phyloP scores from a whole-genome alignment of 2,888 invertebrate genomes.

The Eupithecia inturbata region DNA sequence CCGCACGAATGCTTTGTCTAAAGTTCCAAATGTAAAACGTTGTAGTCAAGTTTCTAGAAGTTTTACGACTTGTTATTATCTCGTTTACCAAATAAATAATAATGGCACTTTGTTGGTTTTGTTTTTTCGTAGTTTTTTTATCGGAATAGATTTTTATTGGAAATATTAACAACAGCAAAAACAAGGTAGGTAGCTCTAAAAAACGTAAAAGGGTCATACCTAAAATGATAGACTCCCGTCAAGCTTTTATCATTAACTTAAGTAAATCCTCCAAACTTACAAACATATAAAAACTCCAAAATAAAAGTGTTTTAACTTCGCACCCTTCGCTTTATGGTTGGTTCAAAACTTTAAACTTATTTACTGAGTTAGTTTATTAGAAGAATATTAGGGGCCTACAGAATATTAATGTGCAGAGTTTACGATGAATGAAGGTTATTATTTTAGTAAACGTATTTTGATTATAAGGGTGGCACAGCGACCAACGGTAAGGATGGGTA shows the following conservation, averaged over 20 bases:
- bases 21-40: background rate
- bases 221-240: background rate
- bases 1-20: background rate
- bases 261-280: constrained; percentile 27
- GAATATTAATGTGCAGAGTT: constrained; percentile 42
- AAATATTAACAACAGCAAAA: no score
- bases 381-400: constrained; percentile 46
- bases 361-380: constrained; percentile 66
- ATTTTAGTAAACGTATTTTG: background rate
- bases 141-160: background rate
- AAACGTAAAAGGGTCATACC: background rate
- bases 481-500: no score
- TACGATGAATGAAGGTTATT: constrained; percentile 54
- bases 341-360: constrained; percentile 59
- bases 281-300: constrained; percentile 27
- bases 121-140: no score
- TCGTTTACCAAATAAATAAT: no score
- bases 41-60: background rate
- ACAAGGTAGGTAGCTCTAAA: background rate
- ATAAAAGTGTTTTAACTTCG: constrained; percentile 25
- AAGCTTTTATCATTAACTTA: background rate
- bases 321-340: constrained; percentile 54
- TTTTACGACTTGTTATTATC: no score
- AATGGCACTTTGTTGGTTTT: no score
- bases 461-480: background rate